A percentile compares a stretch with the other conserved stretches of the same genome.
These are phyloP conservation scores for Sarotherodon lohbergeri DNA, from an alignment of 2,113 vertebrate genomes.

Conservation along the genomic window DNA sequence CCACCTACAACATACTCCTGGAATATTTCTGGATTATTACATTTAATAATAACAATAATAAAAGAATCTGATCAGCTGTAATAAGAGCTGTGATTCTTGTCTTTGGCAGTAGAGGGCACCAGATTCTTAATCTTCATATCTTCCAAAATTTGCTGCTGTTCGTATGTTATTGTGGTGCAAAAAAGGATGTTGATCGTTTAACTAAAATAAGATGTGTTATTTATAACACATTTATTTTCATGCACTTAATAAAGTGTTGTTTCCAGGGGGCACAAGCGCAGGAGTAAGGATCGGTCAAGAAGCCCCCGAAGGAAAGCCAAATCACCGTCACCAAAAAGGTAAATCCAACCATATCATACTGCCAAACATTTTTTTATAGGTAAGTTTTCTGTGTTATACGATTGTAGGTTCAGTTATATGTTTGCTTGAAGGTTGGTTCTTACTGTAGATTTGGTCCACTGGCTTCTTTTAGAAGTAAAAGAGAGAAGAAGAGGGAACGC, in stretches of 20 bases:
- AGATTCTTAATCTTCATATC: not conserved
- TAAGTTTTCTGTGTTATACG: not conserved
- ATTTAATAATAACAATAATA: not conserved
- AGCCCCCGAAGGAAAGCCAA: conserved; percentile 78
- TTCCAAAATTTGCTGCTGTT: not conserved
- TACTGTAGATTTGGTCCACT: not conserved
- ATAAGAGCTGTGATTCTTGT: not conserved
- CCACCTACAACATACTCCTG: not conserved
- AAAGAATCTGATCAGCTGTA: not conserved
- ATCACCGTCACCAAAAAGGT: conserved; percentile 86
- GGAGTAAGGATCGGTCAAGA: conserved; percentile 83
- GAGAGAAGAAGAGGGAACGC: conserved; percentile 81
- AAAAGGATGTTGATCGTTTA: not conserved
- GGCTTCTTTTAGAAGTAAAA: conserved; percentile 76
- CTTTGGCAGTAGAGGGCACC: not conserved
- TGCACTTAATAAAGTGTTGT: not conserved
- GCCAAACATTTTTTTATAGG: not conserved
- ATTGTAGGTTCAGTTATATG: not conserved
- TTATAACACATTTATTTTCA: not conserved
- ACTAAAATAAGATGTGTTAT: not conserved
- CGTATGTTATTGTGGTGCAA: not conserved
- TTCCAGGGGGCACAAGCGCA: conserved; percentile 79
- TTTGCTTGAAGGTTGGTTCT: not conserved
- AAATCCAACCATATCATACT: not conserved
- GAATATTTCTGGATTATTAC: not conserved